Evolutionary conservation across 1,140 invertebrate genomes (phyloP), one percentile per base, ranked within the genome.

Genomic region (Amyelois transitella): DNA sequence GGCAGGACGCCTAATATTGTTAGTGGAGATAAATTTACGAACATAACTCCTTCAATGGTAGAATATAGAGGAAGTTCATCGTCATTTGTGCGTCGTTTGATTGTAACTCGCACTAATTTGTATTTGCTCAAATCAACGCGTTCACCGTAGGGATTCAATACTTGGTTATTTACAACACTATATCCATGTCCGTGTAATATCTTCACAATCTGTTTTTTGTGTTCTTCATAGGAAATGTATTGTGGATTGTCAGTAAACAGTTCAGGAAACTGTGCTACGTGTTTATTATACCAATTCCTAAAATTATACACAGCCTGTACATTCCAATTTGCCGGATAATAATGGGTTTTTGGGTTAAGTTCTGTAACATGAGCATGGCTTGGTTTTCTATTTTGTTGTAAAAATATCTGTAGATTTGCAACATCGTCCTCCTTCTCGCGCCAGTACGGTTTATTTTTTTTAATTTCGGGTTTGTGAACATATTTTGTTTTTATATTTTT

Each of bases 1-100:
- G 73, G 73, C 43, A 80, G 61, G 7, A 78, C 61, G 0, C 72
- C 79, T 43, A 71, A 59, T 28, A 69, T 51, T 45, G 21, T 67
- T 32, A 62, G 60, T 17, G 65, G 66, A 14, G 32, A 38, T 14
- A 38, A 8, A 44, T 63, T 24, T 6, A 51, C 32, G 8, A 58
- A 24, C 18, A 56, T 61, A 12, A 75, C 38, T 14, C 32, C 32
- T 2, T 14, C 17, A 2, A 38, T 14, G 3, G n/a, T 38, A 14
- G 32, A 38, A 38, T 12, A 8, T 1, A 38, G 32, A 14, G n/a
- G 32, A 4, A 14, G 32, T 6, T 38, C 32, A 38, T 38, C 32
- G 17, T 38, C 32, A n/a, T n/a, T n/a, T n/a, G n/a, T n/a, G n/a
- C 5, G 32, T 14, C 12, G 12, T 38, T 14, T 38, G 3, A 38